Evolutionary conservation across 2,888 invertebrate species (phyloP), one percentile per base, ranked within the genome.

Genomic region (Dorcus parallelipipedus): DNA sequence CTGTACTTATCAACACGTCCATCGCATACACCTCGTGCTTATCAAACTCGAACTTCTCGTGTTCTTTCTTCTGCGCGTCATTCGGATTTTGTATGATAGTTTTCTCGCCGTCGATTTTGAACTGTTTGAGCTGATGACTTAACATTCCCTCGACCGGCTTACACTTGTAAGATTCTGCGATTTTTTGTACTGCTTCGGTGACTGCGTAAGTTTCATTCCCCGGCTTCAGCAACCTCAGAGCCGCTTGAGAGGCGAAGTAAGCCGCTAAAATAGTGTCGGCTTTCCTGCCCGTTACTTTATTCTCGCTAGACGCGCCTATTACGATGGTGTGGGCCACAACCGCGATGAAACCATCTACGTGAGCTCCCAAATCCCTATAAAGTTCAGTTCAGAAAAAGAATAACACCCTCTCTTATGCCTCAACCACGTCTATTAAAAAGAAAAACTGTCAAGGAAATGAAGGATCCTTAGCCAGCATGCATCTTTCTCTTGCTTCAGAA

Each of bases 291-390:
- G 86, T 87, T 14, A 93, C 87, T 79, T 90, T 90, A 52, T 85
- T 84, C 61, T 88, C 88, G 65, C 80, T 77, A 20, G 86, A 82
- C 45, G 91, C 89, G 51, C 95, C 96, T 69, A 99, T 87, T 54
- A 94, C 88, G 64, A 97, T 82, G 4, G 97, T 96, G 78, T 99
- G 98, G 33, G 98, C 99, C 54, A 94, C 97, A 52, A 98, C 97
- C 51, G 98, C 97, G 73, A 97, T 95, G 76, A 96, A 98, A 40
- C 99, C 99, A 85, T 99, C 99, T 74, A 99, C 91, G 76, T 99
- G 98, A 62, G 95, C 96, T 66, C 99, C 99, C 75, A 99, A 83
- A 81, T 99, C 98, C 78, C 95, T 95, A 73, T 38, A 83, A 80
- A 63, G n/a, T 26, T 26, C 26, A 26, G 5, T 20, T n/a, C n/a